Conservation (phyloP, 2,797 vertebrate species). For the Atherinosoma microstoma region DNA sequence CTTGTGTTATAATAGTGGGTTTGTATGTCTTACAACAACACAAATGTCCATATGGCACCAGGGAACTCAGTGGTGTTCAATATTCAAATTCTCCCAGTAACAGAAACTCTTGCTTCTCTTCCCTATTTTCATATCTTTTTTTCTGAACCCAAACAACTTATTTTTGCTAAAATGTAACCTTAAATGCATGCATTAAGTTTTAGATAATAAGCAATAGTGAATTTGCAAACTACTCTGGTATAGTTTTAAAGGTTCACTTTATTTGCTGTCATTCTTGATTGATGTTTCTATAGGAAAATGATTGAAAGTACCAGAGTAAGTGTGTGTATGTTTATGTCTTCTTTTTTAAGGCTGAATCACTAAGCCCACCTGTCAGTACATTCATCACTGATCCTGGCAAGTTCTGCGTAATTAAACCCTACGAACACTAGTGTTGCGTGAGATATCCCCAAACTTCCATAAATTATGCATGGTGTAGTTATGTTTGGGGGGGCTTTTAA, state of each 20-base stretch:
- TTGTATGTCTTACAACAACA: conserved; percentile 76
- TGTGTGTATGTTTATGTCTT: conserved; percentile 26
- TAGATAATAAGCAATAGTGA: conserved; percentile 11
- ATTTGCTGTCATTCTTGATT: conserved; percentile 42
- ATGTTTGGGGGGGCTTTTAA: conserved; percentile 73
- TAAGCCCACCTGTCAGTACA: conserved; percentile 70
- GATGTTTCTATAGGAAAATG: conserved; percentile 28
- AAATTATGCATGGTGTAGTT: conserved; percentile 79
- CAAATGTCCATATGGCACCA: conserved; percentile 68
- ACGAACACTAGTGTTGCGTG: conserved; percentile 62
- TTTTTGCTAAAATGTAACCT: conserved; percentile 17
- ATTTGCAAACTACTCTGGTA: neutral
- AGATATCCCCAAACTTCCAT: conserved; percentile 67
- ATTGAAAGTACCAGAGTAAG: conserved; percentile 14
- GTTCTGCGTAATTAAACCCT: conserved; percentile 78
- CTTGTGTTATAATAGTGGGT: conserved; percentile 69
- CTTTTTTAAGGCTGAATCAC: conserved; percentile 48
- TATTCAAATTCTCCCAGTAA: conserved; percentile 54
- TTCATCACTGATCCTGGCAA: conserved; percentile 72
- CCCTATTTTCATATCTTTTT: conserved; percentile 16
- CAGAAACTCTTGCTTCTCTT: conserved; percentile 42
- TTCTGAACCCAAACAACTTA: neutral
- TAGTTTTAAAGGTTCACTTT: conserved; percentile 21
- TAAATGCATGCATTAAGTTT: conserved; percentile 3
- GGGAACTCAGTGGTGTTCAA: conserved; percentile 54